phyloP scores from a whole-genome alignment of 92 coral and sea anemone species.

The Isaurus tuberculatus region DNA sequence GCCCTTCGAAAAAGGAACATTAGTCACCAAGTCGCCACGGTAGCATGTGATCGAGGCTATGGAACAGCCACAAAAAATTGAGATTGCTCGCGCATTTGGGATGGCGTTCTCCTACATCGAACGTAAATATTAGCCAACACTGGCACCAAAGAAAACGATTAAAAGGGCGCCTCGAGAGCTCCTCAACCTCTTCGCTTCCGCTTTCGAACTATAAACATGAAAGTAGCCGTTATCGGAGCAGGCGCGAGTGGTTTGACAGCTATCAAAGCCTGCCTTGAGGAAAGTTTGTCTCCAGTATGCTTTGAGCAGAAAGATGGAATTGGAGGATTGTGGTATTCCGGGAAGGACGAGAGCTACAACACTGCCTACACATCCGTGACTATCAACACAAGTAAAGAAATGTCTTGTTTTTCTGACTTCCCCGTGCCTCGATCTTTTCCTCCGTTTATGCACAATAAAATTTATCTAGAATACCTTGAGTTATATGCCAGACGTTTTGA shows the following conservation, averaged over 20 bases:
- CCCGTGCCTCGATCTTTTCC: conserved; percentile 56
- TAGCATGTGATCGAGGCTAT: too few relatives aligned
- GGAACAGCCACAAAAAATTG: too few relatives aligned
- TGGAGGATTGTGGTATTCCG: conserved; percentile 75
- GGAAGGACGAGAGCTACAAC: conserved; percentile 32
- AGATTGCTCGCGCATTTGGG: too few relatives aligned
- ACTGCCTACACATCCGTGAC: conserved; percentile 50
- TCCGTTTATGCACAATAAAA: conserved; percentile 44
- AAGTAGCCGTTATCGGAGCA: conserved; percentile 71
- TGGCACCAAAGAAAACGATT: too few relatives aligned
- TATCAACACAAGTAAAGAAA: conserved; percentile 62
- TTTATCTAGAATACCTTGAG: conserved; percentile 46
- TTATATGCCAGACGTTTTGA: conserved; percentile 50
- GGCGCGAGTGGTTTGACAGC: conserved; percentile 72
- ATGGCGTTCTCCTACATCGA: too few relatives aligned
- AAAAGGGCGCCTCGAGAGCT: too few relatives aligned
- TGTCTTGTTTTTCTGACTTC: conserved; percentile 69
- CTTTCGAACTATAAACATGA: conserved; percentile 10
- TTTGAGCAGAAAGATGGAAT: conserved; percentile 68
- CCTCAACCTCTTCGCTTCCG: too few relatives aligned
- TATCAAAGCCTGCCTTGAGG: conserved; percentile 76
- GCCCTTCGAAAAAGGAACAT: too few relatives aligned
- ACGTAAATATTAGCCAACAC: too few relatives aligned
- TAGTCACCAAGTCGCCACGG: too few relatives aligned
- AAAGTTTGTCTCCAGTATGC: conserved; percentile 70